Base-by-base conservation (phyloP, 2,888 invertebrate genomes). In the Acrobasis repandana region DNA sequence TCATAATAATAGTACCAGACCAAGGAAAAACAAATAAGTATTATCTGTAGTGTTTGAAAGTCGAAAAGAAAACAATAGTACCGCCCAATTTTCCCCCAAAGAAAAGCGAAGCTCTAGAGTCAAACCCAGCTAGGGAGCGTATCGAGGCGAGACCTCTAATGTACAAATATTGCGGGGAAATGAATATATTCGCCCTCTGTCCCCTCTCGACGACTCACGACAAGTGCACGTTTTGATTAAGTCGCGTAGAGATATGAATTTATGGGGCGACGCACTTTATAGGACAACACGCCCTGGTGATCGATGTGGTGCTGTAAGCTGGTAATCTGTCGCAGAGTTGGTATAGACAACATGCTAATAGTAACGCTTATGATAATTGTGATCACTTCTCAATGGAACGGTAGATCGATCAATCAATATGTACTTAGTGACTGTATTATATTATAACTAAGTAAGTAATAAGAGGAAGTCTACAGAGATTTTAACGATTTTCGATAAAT, bases 91-190 rank as follows among this genome's bases (percentile, higher is more conserved):
- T 80, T 75, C 79, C 82, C 76, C 75, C 63, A 65, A 66, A 71
- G 68, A 73, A 77, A 79, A 82, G 71, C 71, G 74, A 80, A 81
- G 82, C 81, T 77, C 78, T 75, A 71, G 80, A 88, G 87, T 88
- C 85, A 86, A 85, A 78, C 72, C 75, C 79, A 75, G 66, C 65
- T 67, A 72, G 86, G 86, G 87, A 85, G 86, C 80, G 88, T 74
- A 89, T 80, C 84, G 84, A 86, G 79, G 79, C 90, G 86, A 89
- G 90, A 91, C 92, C 92, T 91, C 90, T 91, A 91, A 91, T 91
- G 90, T 88, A 90, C 91, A 91, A 92, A 92, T 90, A 92, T 92
- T 92, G 92, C 90, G 92, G 90, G 83, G 86, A 84, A 89, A 92
- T 91, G 90, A 91, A 91, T 90, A 91, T 85, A 88, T 90, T 86